phyloP scores from a whole-genome alignment of 2,797 vertebrate species.

The Paedocypris micromegethes region DNA sequence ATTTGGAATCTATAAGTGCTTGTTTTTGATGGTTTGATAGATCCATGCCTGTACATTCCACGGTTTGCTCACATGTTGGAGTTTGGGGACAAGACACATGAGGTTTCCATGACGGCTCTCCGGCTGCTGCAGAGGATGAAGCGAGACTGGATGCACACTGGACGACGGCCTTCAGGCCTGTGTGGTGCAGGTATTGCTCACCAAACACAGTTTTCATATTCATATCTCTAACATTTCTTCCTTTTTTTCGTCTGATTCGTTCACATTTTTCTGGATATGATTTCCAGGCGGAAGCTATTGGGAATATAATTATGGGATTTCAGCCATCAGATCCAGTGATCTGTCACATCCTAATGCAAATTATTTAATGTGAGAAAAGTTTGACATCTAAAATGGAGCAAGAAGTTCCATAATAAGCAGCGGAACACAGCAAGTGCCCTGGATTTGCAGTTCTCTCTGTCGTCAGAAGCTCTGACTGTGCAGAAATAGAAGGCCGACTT shows the following conservation, averaged over 20 bases:
- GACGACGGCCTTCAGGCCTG: conserved; percentile 87
- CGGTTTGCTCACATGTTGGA: conserved; percentile 96
- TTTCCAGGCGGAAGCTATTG: no score
- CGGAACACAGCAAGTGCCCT: conserved; percentile 27
- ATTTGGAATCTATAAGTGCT: no score
- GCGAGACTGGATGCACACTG: conserved; percentile 97
- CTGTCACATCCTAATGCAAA: conserved; percentile 18
- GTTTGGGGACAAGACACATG: conserved; percentile 90
- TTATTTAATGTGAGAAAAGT: conserved; percentile 28
- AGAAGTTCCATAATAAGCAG: conserved; percentile 32
- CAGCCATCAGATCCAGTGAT: background rate
- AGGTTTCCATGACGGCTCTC: conserved; percentile 95
- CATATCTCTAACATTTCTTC: background rate
- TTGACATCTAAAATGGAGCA: conserved; percentile 24
- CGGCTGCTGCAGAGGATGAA: conserved; percentile 95
- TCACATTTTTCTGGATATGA: no score
- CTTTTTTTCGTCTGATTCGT: background rate
- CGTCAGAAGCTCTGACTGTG: conserved; percentile 27
- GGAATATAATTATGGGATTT: background rate
- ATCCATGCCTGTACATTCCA: conserved; percentile 95
- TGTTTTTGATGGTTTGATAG: conserved; percentile 55
- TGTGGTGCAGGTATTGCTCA: conserved; percentile 82
- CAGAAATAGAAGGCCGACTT: conserved; percentile 39
- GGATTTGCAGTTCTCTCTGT: conserved; percentile 25
- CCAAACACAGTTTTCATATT: no score